A percentile compares a stretch with the other conserved stretches of the same genome.
Conservation (phyloP, 2,888 invertebrate genomes). For the Nomada flava region DNA sequence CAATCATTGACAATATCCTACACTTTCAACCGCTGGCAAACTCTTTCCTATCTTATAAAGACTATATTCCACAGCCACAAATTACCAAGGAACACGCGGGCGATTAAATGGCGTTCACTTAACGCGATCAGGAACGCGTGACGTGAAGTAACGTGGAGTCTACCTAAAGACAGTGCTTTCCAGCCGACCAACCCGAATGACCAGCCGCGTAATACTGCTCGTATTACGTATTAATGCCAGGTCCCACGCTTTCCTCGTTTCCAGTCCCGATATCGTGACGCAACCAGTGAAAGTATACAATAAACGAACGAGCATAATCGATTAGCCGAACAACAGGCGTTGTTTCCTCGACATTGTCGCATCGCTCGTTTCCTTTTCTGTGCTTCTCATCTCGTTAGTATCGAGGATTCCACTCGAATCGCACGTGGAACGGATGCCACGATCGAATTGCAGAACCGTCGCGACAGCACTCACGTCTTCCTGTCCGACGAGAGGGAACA, state of each 20-base stretch:
- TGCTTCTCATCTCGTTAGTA: neutral
- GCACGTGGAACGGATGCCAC: neutral
- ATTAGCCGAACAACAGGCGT: slow-evolving; percentile 28
- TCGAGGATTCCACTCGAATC: neutral
- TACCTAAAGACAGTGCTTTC: slow-evolving; percentile 16
- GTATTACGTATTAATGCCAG: slow-evolving; percentile 51
- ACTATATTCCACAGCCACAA: neutral
- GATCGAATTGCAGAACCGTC: slow-evolving; percentile 8
- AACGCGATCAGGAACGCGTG: slow-evolving; percentile 29
- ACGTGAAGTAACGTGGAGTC: slow-evolving; percentile 16
- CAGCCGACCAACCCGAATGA: slow-evolving; percentile 5
- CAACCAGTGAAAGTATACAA: slow-evolving; percentile 55
- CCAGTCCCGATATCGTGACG: slow-evolving; percentile 30
- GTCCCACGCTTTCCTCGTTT: slow-evolving; percentile 52
- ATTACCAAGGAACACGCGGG: neutral
- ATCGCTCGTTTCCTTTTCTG: neutral
- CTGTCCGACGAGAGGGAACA: neutral
- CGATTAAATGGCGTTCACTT: slow-evolving; percentile 12
- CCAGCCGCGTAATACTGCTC: slow-evolving; percentile 32
- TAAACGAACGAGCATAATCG: slow-evolving; percentile 53
- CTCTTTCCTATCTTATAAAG: neutral
- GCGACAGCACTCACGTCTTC: neutral
- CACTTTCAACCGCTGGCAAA: neutral
- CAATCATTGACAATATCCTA: no score
- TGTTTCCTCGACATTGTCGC: slow-evolving; percentile 11